Evolutionary conservation across 23 tunicate species (phyloP), one percentile per base, ranked within the genome.

Genomic region (Halocynthia aurantium): DNA sequence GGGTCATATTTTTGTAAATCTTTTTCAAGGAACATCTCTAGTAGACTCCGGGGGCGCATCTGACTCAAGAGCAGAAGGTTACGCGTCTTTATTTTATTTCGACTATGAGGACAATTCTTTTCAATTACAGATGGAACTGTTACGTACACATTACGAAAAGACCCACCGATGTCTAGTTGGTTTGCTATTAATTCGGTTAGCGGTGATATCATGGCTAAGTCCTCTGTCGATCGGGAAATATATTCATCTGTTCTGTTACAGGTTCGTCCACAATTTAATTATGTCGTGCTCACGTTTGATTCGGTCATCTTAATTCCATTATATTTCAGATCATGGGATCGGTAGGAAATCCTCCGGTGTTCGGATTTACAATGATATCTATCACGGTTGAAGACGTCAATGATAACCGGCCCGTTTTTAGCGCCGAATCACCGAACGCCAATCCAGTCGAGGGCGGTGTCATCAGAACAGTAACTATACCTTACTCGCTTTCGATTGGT

Each of bases 121-220:
- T 31, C 2, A 31, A 31, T 31, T 31, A 31, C 44, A 31, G 44
- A 0, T 31, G 44, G 44, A 31, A 31, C 44, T 31, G 44, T 31
- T 31, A 31, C 44, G 44, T 89, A 89, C 62, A 76, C 68, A n/a
- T 50, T 89, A 10, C 77, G 88, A 7, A 53, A 53, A 13, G 96
- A 89, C 69, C 96, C 96, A 12, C 96, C 96, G 6, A 50, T 54
- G 71, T 71, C 81, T 73, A 84, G 52, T 61, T 89, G 88, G 96
- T 89, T 89, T 76, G 1, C 79, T 7, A 73, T 89, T 12, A 68
- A 80, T 17, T 15, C 69, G 5, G 10, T 31, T 0, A 60, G 69
- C 7, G 96, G 96, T 18, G 82, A 75, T 6, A 19, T 89, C 50
- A 78, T 52, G 10, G 85, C 81, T 6, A 22, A 66, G 8, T 76